Evolutionary conservation across 1,140 invertebrate genomes (phyloP).

Genomic region (Diachasmimorpha longicaudata): DNA sequence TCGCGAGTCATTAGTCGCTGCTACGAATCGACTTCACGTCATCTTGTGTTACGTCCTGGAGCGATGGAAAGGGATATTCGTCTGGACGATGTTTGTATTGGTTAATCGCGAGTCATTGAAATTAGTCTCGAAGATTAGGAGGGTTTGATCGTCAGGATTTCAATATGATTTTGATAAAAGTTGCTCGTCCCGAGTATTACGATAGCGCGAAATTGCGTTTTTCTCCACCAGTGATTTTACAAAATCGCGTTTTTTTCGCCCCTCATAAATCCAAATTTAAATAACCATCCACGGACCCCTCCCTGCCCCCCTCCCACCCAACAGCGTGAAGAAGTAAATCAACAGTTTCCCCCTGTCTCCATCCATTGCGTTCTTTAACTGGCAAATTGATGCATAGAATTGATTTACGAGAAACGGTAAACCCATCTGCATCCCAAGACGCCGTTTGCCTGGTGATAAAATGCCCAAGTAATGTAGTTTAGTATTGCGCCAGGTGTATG

Average conservation of each 20-base stretch:
- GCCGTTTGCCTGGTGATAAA: slow-evolving; percentile 15
- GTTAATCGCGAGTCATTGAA: no score
- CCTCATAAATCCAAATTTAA: neutral
- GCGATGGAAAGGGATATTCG: neutral
- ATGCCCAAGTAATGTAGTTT: slow-evolving; percentile 5
- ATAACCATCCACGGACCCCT: neutral
- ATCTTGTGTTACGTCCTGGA: slow-evolving; percentile 3
- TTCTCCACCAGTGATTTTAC: no score
- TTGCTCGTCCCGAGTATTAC: no score
- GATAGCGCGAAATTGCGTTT: no score
- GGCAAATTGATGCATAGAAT: slow-evolving; percentile 22
- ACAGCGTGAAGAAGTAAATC: neutral
- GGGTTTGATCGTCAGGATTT: no score
- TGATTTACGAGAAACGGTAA: slow-evolving; percentile 26
- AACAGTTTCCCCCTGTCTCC: neutral
- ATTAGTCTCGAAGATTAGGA: no score
- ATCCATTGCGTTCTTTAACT: neutral
- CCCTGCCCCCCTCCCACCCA: neutral
- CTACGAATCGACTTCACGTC: neutral
- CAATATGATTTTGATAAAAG: no score
- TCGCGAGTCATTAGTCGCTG: slow-evolving; percentile 48
- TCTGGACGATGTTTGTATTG: neutral
- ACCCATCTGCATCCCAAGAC: neutral
- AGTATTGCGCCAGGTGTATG: neutral
- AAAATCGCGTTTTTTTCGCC: neutral